Evolutionary conservation across 2,797 vertebrate species (phyloP).

Genomic region (Sparidentex hasta): DNA sequence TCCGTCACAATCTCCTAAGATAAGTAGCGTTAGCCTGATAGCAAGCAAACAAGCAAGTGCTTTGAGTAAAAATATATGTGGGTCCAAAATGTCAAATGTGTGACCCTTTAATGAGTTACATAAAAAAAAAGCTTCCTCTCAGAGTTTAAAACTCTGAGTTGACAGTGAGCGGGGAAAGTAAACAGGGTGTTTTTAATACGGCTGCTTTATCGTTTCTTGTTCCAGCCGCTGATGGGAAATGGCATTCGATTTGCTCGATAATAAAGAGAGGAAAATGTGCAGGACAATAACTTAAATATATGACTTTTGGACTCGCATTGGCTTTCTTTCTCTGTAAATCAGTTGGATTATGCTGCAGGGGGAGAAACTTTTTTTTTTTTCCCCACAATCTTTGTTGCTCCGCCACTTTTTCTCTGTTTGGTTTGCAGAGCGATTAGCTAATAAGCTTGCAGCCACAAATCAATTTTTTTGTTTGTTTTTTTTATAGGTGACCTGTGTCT

Average conservation of each 20-base stretch:
- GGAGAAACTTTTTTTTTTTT: not conserved
- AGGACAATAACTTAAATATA: not conserved
- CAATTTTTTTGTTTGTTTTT: not conserved
- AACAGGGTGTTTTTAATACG: not conserved
- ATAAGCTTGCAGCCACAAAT: not conserved
- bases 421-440: not conserved
- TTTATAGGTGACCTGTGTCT: constrained; percentile 5
- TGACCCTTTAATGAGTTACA: not conserved
- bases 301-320: not conserved
- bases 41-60: no score
- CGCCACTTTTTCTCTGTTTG: not conserved
- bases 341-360: not conserved
- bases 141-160: constrained; percentile 5
- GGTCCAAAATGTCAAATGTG: no score
- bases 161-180: constrained; percentile 13
- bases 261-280: not conserved
- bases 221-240: not conserved
- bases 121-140: not conserved
- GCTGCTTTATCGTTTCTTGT: not conserved
- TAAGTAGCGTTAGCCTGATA: no score
- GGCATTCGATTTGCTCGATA: not conserved
- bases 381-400: not conserved
- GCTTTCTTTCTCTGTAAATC: not conserved
- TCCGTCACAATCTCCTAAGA: no score
- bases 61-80: no score